A percentile compares a stretch with the other conserved stretches of the same genome.
These are phyloP conservation scores for Sesia apiformis DNA, from an alignment of 2,888 invertebrate species.

Conservation along the genomic window DNA sequence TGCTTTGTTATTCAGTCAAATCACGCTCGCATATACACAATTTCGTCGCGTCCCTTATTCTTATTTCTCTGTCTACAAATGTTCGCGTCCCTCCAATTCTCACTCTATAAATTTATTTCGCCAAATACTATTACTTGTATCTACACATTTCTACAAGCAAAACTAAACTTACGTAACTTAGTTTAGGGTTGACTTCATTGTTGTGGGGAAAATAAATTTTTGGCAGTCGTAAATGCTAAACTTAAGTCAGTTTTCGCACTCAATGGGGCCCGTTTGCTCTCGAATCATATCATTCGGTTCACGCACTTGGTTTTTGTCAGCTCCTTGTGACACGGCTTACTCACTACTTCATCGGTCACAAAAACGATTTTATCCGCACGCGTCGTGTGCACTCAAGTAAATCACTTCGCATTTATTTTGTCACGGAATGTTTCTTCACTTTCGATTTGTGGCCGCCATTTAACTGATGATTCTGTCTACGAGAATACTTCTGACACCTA, in stretches of 20 bases:
- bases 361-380: constrained; percentile 5
- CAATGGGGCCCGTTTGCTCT: constrained; percentile 6
- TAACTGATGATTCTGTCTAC: no score
- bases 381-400: constrained; percentile 2
- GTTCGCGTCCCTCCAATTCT: constrained; percentile 1
- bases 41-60: constrained; percentile 1
- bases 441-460: not conserved
- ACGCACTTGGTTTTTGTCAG: constrained; percentile 6
- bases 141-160: not conserved
- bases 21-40: constrained; percentile 6
- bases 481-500: no score
- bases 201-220: not conserved
- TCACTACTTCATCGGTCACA: constrained; percentile 4
- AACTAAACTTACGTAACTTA: not conserved
- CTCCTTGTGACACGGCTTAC: constrained; percentile 1
- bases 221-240: constrained; percentile 3
- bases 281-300: constrained; percentile 5
- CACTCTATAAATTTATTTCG: constrained; percentile 6
- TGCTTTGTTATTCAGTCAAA: constrained; percentile 5
- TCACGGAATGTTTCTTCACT: not conserved
- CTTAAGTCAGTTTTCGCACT: constrained; percentile 5
- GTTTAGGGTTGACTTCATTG: constrained; percentile 1
- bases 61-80: not conserved
- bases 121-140: not conserved
- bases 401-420: constrained; percentile 3